A percentile compares a stretch with the other conserved stretches of the same genome.
phyloP scores from a whole-genome alignment of 2,888 invertebrate species.

The Synanthedon andrenaeformis region DNA sequence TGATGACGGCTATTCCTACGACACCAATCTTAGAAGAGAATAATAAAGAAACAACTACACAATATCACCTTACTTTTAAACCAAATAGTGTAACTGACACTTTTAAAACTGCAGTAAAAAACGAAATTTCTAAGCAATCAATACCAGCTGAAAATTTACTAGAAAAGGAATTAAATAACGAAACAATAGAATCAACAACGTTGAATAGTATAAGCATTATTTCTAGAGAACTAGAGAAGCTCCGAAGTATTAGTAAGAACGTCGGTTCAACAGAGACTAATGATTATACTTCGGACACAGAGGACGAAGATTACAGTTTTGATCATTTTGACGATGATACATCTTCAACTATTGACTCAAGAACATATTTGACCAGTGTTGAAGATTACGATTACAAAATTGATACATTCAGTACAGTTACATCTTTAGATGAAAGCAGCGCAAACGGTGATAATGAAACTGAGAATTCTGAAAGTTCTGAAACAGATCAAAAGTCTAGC shows the following conservation, averaged over 20 bases:
- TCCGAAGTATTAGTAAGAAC: conserved; percentile 20
- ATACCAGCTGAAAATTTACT: conserved; percentile 13
- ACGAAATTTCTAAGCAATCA: background rate
- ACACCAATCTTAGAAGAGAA: background rate
- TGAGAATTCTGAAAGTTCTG: too few relatives aligned
- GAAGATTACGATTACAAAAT: conserved; percentile 4
- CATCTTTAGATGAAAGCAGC: background rate
- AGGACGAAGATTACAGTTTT: conserved; percentile 19
- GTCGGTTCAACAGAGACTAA: conserved; percentile 4
- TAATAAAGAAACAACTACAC: background rate
- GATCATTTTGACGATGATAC: conserved; percentile 11
- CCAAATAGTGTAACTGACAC: background rate
- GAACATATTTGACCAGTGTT: conserved; percentile 4
- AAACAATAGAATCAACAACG: conserved; percentile 16
- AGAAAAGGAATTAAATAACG: conserved; percentile 7
- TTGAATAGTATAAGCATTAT: conserved; percentile 14
- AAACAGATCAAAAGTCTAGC: too few relatives aligned
- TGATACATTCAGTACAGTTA: conserved; percentile 7
- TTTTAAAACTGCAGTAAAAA: background rate
- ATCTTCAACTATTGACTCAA: conserved; percentile 1
- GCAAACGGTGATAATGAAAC: background rate
- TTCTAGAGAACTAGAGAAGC: conserved; percentile 23
- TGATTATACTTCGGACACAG: conserved; percentile 13
- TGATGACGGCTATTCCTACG: background rate
- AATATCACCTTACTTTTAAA: background rate